Base-by-base conservation (phyloP, 2,113 vertebrate species). In the Oncorhynchus masou region DNA sequence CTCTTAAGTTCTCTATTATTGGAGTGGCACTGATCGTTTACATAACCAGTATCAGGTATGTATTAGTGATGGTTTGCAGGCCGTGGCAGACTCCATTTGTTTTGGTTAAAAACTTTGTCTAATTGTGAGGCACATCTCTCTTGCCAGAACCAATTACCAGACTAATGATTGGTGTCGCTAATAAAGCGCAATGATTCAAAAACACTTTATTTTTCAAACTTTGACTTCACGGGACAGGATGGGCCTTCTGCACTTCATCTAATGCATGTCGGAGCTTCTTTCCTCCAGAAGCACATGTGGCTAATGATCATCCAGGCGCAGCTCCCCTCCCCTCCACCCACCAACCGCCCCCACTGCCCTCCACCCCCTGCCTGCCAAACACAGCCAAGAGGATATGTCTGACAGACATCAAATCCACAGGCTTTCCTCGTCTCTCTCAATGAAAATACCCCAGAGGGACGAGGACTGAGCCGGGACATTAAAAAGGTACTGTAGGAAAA, bases 231-330 rank as follows among this genome's bases (percentile, higher is more conserved):
- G 24, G 80, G 84, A 54, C 29, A 54, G 51, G 74, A 85, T 80
- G 57, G 82, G 79, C 84, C 77, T 60, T 62, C 80, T 65, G 74
- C 68, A 88, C 87, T 87, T 92, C 89, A 89, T 89, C 75, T 79
- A 83, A 73, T 76, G 83, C 83, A 92, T 90, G 91, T 76, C 84
- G 87, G 88, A 88, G 86, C 89, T 88, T 86, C 79, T 88, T 79
- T 76, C 76, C 75, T 76, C 85, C 27, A 34, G 70, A 74, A 29
- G 79, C 79, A 78, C 71, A 25, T 73, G 75, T 85, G 86, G 85
- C 86, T 88, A 85, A 85, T 81, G 82, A 87, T 79, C 70, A 71
- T 64, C 79, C 85, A 74, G 76, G 68, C 79, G 60, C 70, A 54
- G 2, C 29, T 71, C 80, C 78, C 76, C 29, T 71, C 80, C 78